Conservation (phyloP, 2,113 vertebrate genomes). For the Trichomycterus rosablanca region DNA sequence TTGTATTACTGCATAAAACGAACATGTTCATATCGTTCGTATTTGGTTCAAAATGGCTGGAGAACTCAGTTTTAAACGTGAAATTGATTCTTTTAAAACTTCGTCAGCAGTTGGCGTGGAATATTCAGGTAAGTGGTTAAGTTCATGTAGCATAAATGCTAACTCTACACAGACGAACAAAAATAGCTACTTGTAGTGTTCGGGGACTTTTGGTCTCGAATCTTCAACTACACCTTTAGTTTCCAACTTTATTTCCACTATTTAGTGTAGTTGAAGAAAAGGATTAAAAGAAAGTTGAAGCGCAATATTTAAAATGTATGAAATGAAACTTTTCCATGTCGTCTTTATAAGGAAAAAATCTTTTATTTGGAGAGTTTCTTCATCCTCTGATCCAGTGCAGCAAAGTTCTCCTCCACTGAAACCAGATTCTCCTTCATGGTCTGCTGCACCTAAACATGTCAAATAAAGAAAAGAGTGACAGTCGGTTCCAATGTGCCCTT, state of each 20-base stretch:
- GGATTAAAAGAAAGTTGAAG: slow-evolving; percentile 47
- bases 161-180: slow-evolving; percentile 17
- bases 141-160: background rate
- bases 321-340: slow-evolving; percentile 2
- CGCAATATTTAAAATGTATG: slow-evolving; percentile 33
- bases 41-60: background rate
- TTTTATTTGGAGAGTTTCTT: slow-evolving; percentile 80
- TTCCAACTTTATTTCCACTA: slow-evolving; percentile 46
- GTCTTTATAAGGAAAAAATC: slow-evolving; percentile 1
- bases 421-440: slow-evolving; percentile 86
- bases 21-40: no score
- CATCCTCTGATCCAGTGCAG: slow-evolving; percentile 77
- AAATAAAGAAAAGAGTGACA: background rate
- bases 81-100: background rate
- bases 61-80: background rate
- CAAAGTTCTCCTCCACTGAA: slow-evolving; percentile 81
- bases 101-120: background rate
- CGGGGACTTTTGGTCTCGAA: slow-evolving; percentile 55
- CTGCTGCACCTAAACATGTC: slow-evolving; percentile 74
- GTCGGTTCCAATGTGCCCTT: no score
- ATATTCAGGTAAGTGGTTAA: background rate
- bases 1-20: background rate
- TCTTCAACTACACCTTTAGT: slow-evolving; percentile 34
- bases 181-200: slow-evolving; percentile 41
- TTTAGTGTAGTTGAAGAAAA: slow-evolving; percentile 50